Evolutionary conservation across 1,140 invertebrate species (phyloP), one percentile per base, ranked within the genome.

Genomic region (Cydia strobilella): DNA sequence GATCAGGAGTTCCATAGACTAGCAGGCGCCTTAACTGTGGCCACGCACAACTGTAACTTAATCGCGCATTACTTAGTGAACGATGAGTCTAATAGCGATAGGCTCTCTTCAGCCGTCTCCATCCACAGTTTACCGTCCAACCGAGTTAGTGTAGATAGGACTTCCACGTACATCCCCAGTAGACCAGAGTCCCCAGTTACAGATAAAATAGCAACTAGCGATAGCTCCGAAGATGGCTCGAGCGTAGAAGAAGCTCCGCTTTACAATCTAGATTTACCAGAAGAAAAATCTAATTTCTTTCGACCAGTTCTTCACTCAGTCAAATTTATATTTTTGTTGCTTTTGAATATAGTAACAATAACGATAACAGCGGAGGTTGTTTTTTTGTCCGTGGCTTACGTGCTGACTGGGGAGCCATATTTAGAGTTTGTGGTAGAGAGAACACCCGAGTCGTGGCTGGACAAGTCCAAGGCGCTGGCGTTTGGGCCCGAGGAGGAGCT

Each of bases 401-500:
- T 82, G 9, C 77, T 84, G 2, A 90, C 90, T 0, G 89, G 88
- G 4, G 76, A 86, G 23, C 39, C 74, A 18, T 85, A 81, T 76
- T 75, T 92, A 2, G 84, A 92, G 74, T 85, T 92, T 31, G 76
- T 25, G 2, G 76, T 87, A 6, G 79, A 83, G 25, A 83, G 78
- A 27, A 48, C 80, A 7, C 84, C 89, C 2, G 27, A 74, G 12
- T 76, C 77, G n/a, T 83, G 83, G 81, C 71, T 83, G 9, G 89
- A 90, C 25, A 80, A 66, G n/a, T 84, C 81, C 0, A 84, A 80
- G 71, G 75, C 54, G 9, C 27, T 84, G 0, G 79, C 82, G 1
- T 87, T 88, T 31, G 90, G 90, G 4, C 72, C 83, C 0, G 77
- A 86, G n/a, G 72, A 76, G n/a, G 84, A 90, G 51, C 78, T 77